Evolutionary conservation across 2,888 invertebrate genomes (phyloP).

Genomic region (Toxonevra muliebris): DNA sequence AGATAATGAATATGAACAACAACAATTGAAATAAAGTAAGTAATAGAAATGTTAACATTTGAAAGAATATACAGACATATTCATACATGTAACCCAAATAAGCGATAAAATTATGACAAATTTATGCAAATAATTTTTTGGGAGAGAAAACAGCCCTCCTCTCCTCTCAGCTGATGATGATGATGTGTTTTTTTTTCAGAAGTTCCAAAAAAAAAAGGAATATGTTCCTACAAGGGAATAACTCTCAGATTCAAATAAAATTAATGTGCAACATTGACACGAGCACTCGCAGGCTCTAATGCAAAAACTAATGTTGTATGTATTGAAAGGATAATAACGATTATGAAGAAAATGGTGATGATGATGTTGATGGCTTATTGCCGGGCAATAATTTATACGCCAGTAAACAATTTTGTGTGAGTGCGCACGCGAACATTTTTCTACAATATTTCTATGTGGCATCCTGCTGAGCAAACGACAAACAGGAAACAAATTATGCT

Average conservation of each 20-base stretch:
- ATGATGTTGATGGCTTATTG: conserved; percentile 35
- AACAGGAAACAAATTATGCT: conserved; percentile 60
- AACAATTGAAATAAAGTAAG: neutral
- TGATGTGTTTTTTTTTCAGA: neutral
- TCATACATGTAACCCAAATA: conserved; percentile 61
- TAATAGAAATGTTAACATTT: neutral
- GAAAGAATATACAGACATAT: too few relatives aligned
- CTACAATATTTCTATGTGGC: conserved; percentile 26
- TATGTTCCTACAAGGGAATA: neutral
- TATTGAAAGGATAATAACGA: conserved; percentile 11
- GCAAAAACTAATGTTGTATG: conserved; percentile 1
- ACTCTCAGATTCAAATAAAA: conserved; percentile 16
- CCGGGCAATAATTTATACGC: conserved; percentile 54
- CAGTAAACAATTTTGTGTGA: conserved; percentile 36
- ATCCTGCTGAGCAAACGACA: conserved; percentile 42
- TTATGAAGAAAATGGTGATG: neutral
- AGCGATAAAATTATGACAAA: conserved; percentile 61
- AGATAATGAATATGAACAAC: neutral
- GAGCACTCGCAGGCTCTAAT: neutral
- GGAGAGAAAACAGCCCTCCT: conserved; percentile 12
- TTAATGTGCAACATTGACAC: conserved; percentile 19
- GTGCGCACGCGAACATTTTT: conserved; percentile 38
- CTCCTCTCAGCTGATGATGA: too few relatives aligned
- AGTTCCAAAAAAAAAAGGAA: neutral
- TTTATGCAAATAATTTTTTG: conserved; percentile 59